Conservation (phyloP, 2,888 invertebrate species). For the Deilephila elpenor region DNA sequence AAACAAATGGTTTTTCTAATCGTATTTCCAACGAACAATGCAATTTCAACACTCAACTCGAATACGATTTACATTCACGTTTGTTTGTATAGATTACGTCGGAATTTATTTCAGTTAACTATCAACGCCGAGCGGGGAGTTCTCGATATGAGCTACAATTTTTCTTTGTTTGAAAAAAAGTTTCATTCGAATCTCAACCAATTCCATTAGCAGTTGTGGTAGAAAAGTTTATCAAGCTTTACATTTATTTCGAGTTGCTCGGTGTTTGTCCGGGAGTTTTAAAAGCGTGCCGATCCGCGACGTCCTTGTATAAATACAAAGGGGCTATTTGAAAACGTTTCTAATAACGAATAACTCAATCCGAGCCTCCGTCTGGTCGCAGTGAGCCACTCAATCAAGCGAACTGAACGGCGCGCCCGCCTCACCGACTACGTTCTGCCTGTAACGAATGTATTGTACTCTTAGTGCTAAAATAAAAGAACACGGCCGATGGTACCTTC, state of each 20-base stretch:
- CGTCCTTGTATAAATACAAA: constrained; percentile 48
- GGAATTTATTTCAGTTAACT: constrained; percentile 41
- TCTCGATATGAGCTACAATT: constrained; percentile 47
- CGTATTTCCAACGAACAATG: constrained; percentile 34
- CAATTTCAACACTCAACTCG: constrained; percentile 34
- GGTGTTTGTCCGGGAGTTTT: constrained; percentile 52
- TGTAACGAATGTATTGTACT: constrained; percentile 79
- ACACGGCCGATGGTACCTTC: constrained; percentile 60
- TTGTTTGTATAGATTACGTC: constrained; percentile 36
- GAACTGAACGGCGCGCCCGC: constrained; percentile 56
- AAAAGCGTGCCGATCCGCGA: constrained; percentile 47
- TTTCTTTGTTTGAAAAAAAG: constrained; percentile 56
- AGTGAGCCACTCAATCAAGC: constrained; percentile 68
- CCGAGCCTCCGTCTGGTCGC: constrained; percentile 45
- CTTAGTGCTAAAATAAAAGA: constrained; percentile 74
- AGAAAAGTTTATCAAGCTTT: constrained; percentile 59
- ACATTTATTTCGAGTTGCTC: constrained; percentile 59
- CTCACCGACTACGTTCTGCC: constrained; percentile 57
- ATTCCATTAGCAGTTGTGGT: constrained; percentile 63
- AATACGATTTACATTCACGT: constrained; percentile 33
- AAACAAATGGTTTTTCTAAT: constrained; percentile 43
- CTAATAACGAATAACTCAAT: constrained; percentile 58
- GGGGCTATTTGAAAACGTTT: constrained; percentile 48
- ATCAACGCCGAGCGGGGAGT: constrained; percentile 37
- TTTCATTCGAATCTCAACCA: constrained; percentile 52